Evolutionary conservation across 2,797 vertebrate genomes (phyloP), one percentile per base, ranked within the genome.

Genomic region (Platyrinchus mystaceus): DNA sequence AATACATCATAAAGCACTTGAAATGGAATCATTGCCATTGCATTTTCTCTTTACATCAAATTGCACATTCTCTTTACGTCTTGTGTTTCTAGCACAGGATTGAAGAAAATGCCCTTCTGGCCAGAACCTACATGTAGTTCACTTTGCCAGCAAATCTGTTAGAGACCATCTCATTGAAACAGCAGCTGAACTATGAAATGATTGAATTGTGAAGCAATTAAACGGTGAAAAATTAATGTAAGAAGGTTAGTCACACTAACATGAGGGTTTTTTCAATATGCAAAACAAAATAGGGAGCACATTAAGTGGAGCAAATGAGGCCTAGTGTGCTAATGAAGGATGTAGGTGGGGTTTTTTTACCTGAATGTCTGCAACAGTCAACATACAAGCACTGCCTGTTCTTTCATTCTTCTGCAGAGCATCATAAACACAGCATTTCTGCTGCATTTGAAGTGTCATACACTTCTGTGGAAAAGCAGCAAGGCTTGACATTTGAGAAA

Each of bases 191-290:
- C 59, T 89, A 7, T 55, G 43, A 73, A 85, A 47, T 30, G 10
- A 21, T 59, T 76, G 47, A 91, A 87, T n/a, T 94, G 46, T 81
- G 62, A 95, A 85, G 77, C 71, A 67, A 94, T 55, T 64, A 84
- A 95, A 84, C 50, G 82, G 77, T 94, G 41, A 79, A 82, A 93
- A 94, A 78, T 36, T 4, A 75, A 37, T 87, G 22, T 43, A 55
- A 96, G 62, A 55, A 82, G 32, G 70, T 89, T 89, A 71, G 46
- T 41, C 32, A 36, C 52, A 53, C 50, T 74, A 84, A 43, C 13
- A 12, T 11, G 62, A 89, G 26, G 10, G 2, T 1, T 14, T 84
- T 88, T 93, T 43, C 78, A 70, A 18, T 63, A 36, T 53, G n/a
- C 64, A 62, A 77, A 41, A 37, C 52, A 50, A 64, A 93, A 50